Evolutionary conservation across 1,140 invertebrate species (phyloP).

Genomic region (Drosophila gunungcola): DNA sequence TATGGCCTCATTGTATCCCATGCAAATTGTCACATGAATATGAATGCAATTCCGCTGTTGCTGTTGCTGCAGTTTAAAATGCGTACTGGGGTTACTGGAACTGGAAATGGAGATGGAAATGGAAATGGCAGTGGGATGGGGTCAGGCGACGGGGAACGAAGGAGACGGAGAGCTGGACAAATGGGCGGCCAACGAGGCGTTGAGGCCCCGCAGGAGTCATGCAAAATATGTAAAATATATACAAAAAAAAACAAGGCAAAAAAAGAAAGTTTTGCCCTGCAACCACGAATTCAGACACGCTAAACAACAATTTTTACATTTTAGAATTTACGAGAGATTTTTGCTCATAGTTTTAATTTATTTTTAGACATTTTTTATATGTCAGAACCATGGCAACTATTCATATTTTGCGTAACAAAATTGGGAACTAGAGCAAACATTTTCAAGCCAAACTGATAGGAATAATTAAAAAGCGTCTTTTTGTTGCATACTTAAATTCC

Average conservation of each 20-base stretch:
- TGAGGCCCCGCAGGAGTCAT: conserved; percentile 38
- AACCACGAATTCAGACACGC: conserved; percentile 2
- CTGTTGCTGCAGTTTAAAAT: conserved; percentile 37
- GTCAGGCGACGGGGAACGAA: neutral
- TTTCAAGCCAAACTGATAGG: neutral
- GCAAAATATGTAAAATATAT: conserved; percentile 45
- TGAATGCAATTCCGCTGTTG: conserved; percentile 41
- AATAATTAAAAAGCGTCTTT: neutral
- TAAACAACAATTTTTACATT: neutral
- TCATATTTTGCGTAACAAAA: too few relatives aligned
- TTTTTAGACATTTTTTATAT: too few relatives aligned
- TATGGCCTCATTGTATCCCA: conserved; percentile 52
- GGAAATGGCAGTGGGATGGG: neutral
- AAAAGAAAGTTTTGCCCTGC: conserved; percentile 14
- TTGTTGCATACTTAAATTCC: too few relatives aligned
- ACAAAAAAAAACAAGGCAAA: neutral
- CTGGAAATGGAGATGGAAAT: conserved; percentile 7
- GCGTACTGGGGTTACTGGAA: conserved; percentile 33
- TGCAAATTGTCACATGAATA: conserved; percentile 55
- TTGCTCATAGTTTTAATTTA: too few relatives aligned
- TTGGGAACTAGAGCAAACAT: too few relatives aligned
- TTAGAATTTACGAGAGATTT: neutral
- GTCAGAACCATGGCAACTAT: too few relatives aligned
- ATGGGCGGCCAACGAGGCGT: conserved; percentile 46
- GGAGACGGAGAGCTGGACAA: conserved; percentile 31